Percentiles rank a stretch among this genome's conserved stretches.
Conservation (phyloP, 2,888 invertebrate genomes). For the Aspidapion aeneum region DNA sequence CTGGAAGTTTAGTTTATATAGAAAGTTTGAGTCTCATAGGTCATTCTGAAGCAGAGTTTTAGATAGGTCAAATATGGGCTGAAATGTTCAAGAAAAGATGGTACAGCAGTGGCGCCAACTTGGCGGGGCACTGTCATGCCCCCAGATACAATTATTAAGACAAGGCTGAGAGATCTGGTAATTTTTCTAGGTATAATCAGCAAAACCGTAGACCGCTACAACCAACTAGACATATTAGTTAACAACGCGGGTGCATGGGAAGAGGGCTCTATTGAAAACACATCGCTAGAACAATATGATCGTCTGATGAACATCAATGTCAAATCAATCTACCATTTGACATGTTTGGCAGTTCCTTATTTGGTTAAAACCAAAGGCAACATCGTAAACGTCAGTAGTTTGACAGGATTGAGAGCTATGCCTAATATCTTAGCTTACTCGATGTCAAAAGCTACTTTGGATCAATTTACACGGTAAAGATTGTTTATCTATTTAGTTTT, state of each 20-base stretch:
- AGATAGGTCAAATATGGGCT: too few relatives aligned
- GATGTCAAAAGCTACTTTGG: slow-evolving; percentile 88
- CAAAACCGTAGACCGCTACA: slow-evolving; percentile 68
- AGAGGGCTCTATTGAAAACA: slow-evolving; percentile 76
- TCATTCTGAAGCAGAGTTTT: too few relatives aligned
- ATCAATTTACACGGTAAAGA: slow-evolving; percentile 81
- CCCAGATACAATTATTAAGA: too few relatives aligned
- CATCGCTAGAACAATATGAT: slow-evolving; percentile 82
- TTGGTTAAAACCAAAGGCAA: slow-evolving; percentile 77
- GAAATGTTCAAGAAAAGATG: too few relatives aligned
- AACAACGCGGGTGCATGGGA: slow-evolving; percentile 77
- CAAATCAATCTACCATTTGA: slow-evolving; percentile 73
- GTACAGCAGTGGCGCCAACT: too few relatives aligned
- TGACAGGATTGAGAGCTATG: slow-evolving; percentile 85
- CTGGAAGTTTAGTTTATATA: too few relatives aligned
- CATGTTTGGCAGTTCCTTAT: slow-evolving; percentile 83
- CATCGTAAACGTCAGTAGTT: slow-evolving; percentile 92
- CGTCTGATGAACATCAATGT: slow-evolving; percentile 85
- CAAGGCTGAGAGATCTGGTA: too few relatives aligned
- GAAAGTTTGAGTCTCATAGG: too few relatives aligned
- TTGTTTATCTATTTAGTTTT: too few relatives aligned
- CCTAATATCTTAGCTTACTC: slow-evolving; percentile 85
- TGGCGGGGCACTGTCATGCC: too few relatives aligned
- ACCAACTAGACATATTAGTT: slow-evolving; percentile 73
- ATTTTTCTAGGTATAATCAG: background rate